Base-by-base conservation (phyloP, 2,113 vertebrate species). In the Onychorhynchus coronatus region DNA sequence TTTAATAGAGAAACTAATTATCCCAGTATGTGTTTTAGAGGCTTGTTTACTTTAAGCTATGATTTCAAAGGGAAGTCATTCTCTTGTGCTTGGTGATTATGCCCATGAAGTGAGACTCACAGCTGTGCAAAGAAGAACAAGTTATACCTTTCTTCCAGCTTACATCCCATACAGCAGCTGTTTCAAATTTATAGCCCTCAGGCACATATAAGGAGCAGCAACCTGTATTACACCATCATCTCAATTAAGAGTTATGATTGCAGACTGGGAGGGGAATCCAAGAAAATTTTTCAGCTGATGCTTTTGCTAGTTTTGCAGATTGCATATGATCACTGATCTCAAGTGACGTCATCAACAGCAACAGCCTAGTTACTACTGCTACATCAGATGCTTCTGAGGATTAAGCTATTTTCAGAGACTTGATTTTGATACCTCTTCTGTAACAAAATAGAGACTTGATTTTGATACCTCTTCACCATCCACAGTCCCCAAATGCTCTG, bases 351-450 rank as follows among this genome's bases (percentile, higher is more conserved):
- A 89, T 73, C 63, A 67, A 74, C 68, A 84, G 86, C 68, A 93
- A 71, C 70, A 93, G 61, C 86, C 80, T 63, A 68, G 56, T 65
- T 84, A 65, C 73, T 92, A 61, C 86, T 89, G 86, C 86, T 81
- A 37, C 31, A 91, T 65, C 89, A 95, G 84, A 81, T 92, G 91
- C 61, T 95, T 67, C 80, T 61, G 70, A 87, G 61, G 84, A 95
- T 95, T 95, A 97, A 89, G 59, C 74, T 23, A 81, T 78, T 92
- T 81, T 65, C 86, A 63, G 68, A 91, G 58, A 91, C 8, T 49
- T 68, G 44, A 89, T 67, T 41, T 18, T 65, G 92, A 92, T 91
- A 62, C 49, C 42, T 59, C 80, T 66, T 20, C 68, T 49, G 73
- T 47, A 95, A 87, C 18, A 83, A 95, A 93, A 77, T 3, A 3